Evolutionary conservation across 2,888 invertebrate genomes (phyloP).

Genomic region (Sarcophaga subvicina): DNA sequence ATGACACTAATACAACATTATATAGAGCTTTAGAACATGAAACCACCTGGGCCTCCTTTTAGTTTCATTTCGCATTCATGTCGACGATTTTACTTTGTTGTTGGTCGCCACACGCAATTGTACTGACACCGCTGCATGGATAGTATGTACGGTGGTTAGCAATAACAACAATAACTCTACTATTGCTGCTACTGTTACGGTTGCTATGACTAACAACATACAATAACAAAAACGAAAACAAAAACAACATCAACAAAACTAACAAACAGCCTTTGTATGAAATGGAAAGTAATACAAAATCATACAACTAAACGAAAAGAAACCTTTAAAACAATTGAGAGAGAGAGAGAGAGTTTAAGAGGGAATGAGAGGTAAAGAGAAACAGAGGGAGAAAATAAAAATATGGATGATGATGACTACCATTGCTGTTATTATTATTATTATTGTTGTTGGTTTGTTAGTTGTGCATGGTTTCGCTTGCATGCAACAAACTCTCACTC

Average conservation of each 20-base stretch:
- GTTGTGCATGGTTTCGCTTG: conserved; percentile 42
- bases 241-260: conserved; percentile 16
- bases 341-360: not conserved
- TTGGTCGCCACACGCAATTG: conserved; percentile 34
- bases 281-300: conserved; percentile 48
- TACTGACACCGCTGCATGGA: not conserved
- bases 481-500: conserved; percentile 45
- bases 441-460: conserved; percentile 47
- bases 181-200: not conserved
- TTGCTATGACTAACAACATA: not conserved
- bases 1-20: conserved; percentile 32
- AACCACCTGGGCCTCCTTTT: conserved; percentile 48
- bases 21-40: not conserved
- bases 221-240: not conserved
- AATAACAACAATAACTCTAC: not conserved
- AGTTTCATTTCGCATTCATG: conserved; percentile 38
- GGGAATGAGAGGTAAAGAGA: not conserved
- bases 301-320: conserved; percentile 2
- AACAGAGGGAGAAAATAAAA: conserved; percentile 7
- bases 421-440: conserved; percentile 31
- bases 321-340: conserved; percentile 9
- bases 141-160: not conserved
- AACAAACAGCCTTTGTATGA: conserved; percentile 26
- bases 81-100: conserved; percentile 38
- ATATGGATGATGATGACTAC: conserved; percentile 16